Evolutionary conservation across 1,140 invertebrate genomes (phyloP), one percentile per base, ranked within the genome.

Genomic region (Bacillus rossius): DNA sequence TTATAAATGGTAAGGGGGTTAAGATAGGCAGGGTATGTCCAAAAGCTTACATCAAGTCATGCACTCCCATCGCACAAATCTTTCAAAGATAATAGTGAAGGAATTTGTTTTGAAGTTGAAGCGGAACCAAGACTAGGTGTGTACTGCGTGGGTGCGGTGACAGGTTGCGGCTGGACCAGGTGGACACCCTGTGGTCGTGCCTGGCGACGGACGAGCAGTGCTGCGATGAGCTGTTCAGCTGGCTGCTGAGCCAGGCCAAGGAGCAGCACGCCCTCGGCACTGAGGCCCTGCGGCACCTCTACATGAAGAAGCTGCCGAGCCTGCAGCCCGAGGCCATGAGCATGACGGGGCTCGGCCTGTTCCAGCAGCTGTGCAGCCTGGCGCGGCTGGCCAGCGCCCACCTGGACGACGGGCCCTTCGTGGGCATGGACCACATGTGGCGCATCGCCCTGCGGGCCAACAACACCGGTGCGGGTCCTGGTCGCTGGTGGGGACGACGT

Each of bases 381-480:
- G 89, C 89, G 0, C 79, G 88, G 13, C 80, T 91, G 60, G 85
- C 90, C 3, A 77, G 82, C 49, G 67, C 77, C 62, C 67, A 77
- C 59, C 66, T 75, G 16, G 76, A 81, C 37, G 74, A 54, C 63
- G 76, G 26, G 0, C 77, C 78, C 54, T 75, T 73, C 1, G 81
- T 89, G 23, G 92, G 91, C 13, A 95, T 96, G 87, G 89, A 93
- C 73, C 92, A 96, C 67, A 74, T 96, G 17, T 97, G 94, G 93
- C 89, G 88, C 70, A 95, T 97, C 60, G 94, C 94, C 0, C 73
- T 96, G 0, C 78, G 87, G 61, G 92, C 92, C 1, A 87, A 87
- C 60, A 94, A 89, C 70, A 94, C 91, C 38, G 82, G 82, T 84
- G 68, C 63, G 23, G 14, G 29, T 34, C 10, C 10, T n/a, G n/a